Evolutionary conservation across 2,888 invertebrate species (phyloP), one percentile per base, ranked within the genome.

Genomic region (Polietes domitor): DNA sequence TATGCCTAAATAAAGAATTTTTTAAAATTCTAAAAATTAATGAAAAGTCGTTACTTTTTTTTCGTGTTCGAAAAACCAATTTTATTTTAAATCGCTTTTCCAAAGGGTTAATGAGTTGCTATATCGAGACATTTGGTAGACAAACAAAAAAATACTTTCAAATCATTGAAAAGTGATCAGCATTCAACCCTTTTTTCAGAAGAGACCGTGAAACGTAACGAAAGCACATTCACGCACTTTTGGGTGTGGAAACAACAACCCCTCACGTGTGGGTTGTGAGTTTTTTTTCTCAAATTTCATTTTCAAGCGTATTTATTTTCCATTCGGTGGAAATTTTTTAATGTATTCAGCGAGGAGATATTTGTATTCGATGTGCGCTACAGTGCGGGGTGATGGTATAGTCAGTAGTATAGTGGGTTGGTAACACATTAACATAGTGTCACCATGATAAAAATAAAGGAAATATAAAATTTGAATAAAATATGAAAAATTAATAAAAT

Each of bases 161-260:
- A 68, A 12, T 68, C 43, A 21, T 68, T 68, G 68, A 68, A 68
- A 41, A 68, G 24, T 68, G 68, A 68, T 68, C 68, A 68, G 43
- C 24, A 68, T 68, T 68, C 68, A 68, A 68, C 68, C 68, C 68
- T 68, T 68, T 68, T 12, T 12, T 26, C 0, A 7, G 12, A 26
- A 58, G 10, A 26, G 28, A 61, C 28, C 28, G 7, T 28, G 61
- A 15, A 55, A 24, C 55, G 21, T 50, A 2, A 50, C 2, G 32
- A 17, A 2, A 17, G 17, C 50, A 24, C 15, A n/a, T 28, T 28
- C 28, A 28, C 61, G 28, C 28, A 24, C 43, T n/a, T 41, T 68
- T 43, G 68, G 24, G 58, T 68, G 43, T 43, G 24, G 32, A n/a
- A 21, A 68, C 43, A 21, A 68, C 43, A 43, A 68, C 68, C 68